These are phyloP conservation scores for Tangara arthus DNA, from an alignment of 2,797 vertebrate species.

Conservation along the genomic window DNA sequence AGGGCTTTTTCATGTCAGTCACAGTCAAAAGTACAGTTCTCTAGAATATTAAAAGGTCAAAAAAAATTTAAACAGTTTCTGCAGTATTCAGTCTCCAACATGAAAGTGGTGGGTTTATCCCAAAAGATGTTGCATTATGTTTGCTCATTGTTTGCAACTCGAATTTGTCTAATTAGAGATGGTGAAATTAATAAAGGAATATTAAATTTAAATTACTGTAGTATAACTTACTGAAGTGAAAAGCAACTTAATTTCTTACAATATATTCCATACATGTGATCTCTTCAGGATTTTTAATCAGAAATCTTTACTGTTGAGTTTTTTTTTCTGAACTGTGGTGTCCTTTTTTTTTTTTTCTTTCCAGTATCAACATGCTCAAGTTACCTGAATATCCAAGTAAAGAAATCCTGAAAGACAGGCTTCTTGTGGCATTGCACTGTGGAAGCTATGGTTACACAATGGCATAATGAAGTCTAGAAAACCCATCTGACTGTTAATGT, in stretches of 20 bases:
- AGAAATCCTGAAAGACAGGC: slow-evolving; percentile 91
- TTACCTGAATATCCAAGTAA: slow-evolving; percentile 95
- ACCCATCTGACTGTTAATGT: slow-evolving; percentile 40
- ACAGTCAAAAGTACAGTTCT: not conserved
- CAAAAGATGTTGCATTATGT: not conserved
- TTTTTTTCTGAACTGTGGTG: slow-evolving; percentile 20
- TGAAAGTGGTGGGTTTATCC: not conserved
- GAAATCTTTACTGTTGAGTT: not conserved
- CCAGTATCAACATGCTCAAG: slow-evolving; percentile 99
- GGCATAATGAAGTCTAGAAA: slow-evolving; percentile 79
- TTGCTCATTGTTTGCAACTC: not conserved
- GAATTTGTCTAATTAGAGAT: not conserved
- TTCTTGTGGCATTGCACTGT: slow-evolving; percentile 95
- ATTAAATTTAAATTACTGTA: not conserved
- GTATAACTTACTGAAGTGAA: slow-evolving; percentile 14
- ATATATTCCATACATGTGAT: not conserved
- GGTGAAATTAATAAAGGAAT: not conserved
- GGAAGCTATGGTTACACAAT: slow-evolving; percentile 99
- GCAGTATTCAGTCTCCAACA: not conserved
- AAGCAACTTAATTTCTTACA: not conserved
- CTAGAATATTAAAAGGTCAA: not conserved
- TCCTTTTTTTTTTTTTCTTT: not conserved
- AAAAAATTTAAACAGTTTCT: not conserved
- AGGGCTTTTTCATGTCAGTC: not conserved
- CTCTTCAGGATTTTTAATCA: slow-evolving; percentile 20